Conservation (phyloP, 1,140 invertebrate genomes). For the Ectropis grisescens region DNA sequence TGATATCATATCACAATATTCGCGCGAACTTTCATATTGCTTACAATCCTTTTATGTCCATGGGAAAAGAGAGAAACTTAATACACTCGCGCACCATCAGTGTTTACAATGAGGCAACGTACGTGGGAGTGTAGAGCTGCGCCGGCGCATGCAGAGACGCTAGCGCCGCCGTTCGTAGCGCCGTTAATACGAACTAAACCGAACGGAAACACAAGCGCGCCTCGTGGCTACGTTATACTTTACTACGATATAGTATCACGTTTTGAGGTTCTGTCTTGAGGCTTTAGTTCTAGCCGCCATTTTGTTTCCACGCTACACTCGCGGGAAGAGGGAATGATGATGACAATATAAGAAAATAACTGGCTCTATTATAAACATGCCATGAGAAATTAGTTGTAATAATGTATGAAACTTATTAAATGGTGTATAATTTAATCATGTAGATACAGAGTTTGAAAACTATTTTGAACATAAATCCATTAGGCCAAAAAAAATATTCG, state of each 20-base stretch:
- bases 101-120: slow-evolving; percentile 55
- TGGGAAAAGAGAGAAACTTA: slow-evolving; percentile 22
- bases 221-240: slow-evolving; percentile 17
- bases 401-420: no score
- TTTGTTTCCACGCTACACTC: slow-evolving; percentile 28
- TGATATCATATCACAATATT: slow-evolving; percentile 35
- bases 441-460: no score
- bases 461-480: no score
- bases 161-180: slow-evolving; percentile 24
- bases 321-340: slow-evolving; percentile 8
- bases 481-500: no score
- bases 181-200: slow-evolving; percentile 29
- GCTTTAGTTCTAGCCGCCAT: slow-evolving; percentile 37
- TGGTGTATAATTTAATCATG: no score
- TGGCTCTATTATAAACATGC: slow-evolving; percentile 6
- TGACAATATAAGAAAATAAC: slow-evolving; percentile 4
- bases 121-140: slow-evolving; percentile 55
- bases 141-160: slow-evolving; percentile 21
- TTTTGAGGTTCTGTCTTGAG: slow-evolving; percentile 14
- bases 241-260: slow-evolving; percentile 10
- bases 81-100: slow-evolving; percentile 23
- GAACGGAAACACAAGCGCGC: slow-evolving; percentile 13
- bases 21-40: slow-evolving; percentile 24
- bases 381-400: not conserved
- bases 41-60: slow-evolving; percentile 21